phyloP scores from a whole-genome alignment of 2,113 vertebrate genomes.

The Calyptommatus sinebrachiatus region DNA sequence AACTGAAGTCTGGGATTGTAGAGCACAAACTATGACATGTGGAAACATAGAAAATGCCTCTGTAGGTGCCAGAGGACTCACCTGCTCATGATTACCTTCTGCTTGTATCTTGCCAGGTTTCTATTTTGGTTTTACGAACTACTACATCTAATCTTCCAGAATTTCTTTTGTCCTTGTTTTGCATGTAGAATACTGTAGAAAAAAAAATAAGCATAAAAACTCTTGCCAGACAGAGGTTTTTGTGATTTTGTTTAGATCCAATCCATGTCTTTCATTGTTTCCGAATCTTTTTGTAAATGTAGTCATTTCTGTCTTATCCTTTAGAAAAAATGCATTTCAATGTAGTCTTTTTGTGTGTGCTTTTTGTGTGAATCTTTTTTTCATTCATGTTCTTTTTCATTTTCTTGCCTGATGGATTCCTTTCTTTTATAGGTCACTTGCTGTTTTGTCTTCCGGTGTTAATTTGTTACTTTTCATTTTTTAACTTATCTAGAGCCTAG shows the following conservation, averaged over 20 bases:
- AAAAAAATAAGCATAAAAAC: too few species aligned
- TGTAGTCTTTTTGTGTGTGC: not conserved
- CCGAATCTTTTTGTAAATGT: not conserved
- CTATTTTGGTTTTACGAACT: not conserved
- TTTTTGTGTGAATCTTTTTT: not conserved
- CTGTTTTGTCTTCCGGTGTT: slow-evolving; percentile 55
- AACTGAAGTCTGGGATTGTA: too few species aligned
- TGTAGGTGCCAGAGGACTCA: not conserved
- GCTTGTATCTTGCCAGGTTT: not conserved
- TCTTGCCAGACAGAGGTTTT: not conserved
- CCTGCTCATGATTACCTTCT: not conserved
- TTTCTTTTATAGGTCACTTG: slow-evolving; percentile 61
- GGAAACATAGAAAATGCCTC: not conserved
- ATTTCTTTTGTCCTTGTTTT: not conserved
- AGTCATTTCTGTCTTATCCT: too few species aligned
- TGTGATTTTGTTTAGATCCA: not conserved
- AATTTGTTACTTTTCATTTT: slow-evolving; percentile 72
- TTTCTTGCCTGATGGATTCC: slow-evolving; percentile 38
- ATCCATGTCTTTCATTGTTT: not conserved
- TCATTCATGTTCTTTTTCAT: slow-evolving; percentile 21
- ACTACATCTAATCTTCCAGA: not conserved
- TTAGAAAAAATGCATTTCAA: rapidly evolving
- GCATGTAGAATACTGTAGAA: not conserved
- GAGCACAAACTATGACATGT: too few species aligned
- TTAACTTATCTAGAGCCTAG: slow-evolving; percentile 85